Base-by-base conservation (phyloP, 2,888 invertebrate genomes). In the Mongoloraphidia duomilia region DNA sequence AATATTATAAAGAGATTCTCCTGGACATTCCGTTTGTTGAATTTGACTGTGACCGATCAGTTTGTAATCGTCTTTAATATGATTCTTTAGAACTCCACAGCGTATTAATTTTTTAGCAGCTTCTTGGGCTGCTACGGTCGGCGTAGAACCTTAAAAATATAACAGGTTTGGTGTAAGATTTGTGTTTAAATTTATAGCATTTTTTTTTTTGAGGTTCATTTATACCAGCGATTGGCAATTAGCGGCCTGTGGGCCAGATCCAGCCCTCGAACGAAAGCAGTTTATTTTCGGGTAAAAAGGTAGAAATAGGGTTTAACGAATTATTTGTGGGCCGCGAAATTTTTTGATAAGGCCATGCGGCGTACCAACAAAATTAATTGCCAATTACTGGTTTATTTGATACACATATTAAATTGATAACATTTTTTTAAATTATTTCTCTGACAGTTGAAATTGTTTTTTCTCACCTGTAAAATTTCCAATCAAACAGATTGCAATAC, bases 401-500 rank as follows among this genome's bases (percentile, higher is more conserved):
- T 46, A 33, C 40, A 11, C 8, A 41, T 12, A 48, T n/a, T 49
- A 9, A 39, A 39, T 37, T 9, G 14, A 12, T 46, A 46, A 41
- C n/a, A 14, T 37, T 37, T 39, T 34, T 26, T 1, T 14, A 34
- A 8, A 14, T 14, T 42, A 33, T 12, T n/a, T 33, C 4, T 8
- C 12, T 33, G 2, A 17, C 9, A 10, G n/a, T 17, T 17, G 26
- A 33, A 14, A 38, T 17, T 13, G 11, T 34, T 34, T 13, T 13
- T 14, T 56, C 55, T 65, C 61, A 68, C 75, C 68, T 60, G 60
- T 63, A 56, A 63, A 69, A 64, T 61, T 68, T 59, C 81, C 82
- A 49, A 80, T 74, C 51, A 82, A 75, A 26, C 74, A 71, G 52
- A 82, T 75, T 10, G 75, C 79, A n/a, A 80, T 69, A 17, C 80